phyloP scores from a whole-genome alignment of 2,797 vertebrate genomes.

The Manis crassicaudata region DNA sequence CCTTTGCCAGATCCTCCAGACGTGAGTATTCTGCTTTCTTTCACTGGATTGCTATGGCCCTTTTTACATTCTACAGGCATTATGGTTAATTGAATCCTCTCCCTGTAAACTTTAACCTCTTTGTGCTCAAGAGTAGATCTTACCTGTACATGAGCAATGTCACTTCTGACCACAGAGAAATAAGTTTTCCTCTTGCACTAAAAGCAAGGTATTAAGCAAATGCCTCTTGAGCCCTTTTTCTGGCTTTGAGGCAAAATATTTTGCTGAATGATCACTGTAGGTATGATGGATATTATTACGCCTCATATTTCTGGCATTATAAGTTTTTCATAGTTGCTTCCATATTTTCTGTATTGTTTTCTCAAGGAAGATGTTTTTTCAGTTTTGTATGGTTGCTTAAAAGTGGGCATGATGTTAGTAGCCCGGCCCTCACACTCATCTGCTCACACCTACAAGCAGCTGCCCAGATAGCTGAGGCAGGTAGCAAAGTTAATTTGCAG shows the following conservation, averaged over 20 bases:
- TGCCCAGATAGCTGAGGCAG: conserved; percentile 8
- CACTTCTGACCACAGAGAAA: conserved; percentile 45
- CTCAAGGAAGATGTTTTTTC: conserved; percentile 39
- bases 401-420: neutral
- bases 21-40: neutral
- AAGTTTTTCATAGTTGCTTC: conserved; percentile 5
- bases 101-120: conserved; percentile 43
- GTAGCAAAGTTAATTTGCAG: conserved; percentile 29
- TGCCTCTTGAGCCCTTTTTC: neutral
- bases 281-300: neutral
- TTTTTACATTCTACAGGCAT: neutral
- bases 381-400: conserved; percentile 38
- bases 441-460: neutral
- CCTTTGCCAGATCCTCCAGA: neutral
- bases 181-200: neutral
- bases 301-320: conserved; percentile 46
- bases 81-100: neutral
- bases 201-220: neutral
- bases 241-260: conserved; percentile 13
- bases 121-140: conserved; percentile 43
- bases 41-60: conserved; percentile 1
- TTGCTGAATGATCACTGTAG: conserved; percentile 32
- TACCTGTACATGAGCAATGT: neutral
- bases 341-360: conserved; percentile 39
- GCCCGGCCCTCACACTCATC: neutral